Evolutionary conservation across 2,888 invertebrate genomes (phyloP).

Genomic region (Phragmatobia fuliginosa): DNA sequence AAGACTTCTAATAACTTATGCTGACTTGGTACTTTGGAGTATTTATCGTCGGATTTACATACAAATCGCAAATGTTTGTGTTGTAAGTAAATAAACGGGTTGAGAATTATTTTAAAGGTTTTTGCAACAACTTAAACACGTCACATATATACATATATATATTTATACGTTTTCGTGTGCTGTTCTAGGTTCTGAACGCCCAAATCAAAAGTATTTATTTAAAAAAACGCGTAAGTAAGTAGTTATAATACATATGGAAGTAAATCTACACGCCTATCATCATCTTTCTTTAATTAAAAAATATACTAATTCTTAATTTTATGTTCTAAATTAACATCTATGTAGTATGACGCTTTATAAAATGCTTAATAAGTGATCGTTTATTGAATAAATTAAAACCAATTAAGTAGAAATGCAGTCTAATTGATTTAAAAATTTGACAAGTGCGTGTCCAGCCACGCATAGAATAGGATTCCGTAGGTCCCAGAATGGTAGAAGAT

Average conservation of each 20-base stretch:
- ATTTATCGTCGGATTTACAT: constrained; percentile 19
- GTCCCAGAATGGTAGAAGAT: too few species aligned
- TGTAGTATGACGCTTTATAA: neutral
- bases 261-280: rapidly evolving
- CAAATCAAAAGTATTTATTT: neutral
- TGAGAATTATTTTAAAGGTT: neutral
- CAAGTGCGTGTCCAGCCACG: too few species aligned
- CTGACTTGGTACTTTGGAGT: constrained; percentile 61
- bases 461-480: too few species aligned
- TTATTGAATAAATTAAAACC: neutral
- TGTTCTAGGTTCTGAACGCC: neutral
- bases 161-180: neutral
- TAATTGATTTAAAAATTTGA: neutral
- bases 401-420: neutral
- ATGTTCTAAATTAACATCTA: neutral
- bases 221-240: neutral
- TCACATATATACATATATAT: neutral
- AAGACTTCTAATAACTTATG: constrained; percentile 59
- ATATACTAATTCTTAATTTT: too few species aligned
- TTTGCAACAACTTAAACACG: neutral
- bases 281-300: neutral
- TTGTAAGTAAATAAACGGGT: neutral
- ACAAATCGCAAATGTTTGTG: neutral
- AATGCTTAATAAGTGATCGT: neutral
- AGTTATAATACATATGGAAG: too few species aligned